Percentiles rank a stretch among this genome's conserved stretches.
Evolutionary conservation across 2,888 invertebrate genomes (phyloP).

Genomic region (Drosophila mimica): DNA sequence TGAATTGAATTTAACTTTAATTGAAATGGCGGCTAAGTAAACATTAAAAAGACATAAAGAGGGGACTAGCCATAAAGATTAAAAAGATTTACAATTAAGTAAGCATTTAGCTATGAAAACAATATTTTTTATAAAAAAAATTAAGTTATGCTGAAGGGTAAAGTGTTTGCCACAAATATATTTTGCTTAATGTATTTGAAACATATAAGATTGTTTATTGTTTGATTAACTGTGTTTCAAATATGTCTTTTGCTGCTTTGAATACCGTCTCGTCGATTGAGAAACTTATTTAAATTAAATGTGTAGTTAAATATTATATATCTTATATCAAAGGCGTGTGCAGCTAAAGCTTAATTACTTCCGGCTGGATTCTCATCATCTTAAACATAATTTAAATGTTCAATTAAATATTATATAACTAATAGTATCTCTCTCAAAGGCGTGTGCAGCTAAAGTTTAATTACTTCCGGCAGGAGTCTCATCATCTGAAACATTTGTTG

Average conservation of each 20-base stretch:
- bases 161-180: neutral
- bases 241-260: neutral
- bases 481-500: neutral
- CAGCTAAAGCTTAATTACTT: neutral
- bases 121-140: neutral
- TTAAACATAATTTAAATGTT: too few relatives aligned
- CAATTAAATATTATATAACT: neutral
- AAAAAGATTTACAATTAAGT: neutral
- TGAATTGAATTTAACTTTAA: conserved; percentile 6
- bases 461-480: too few relatives aligned
- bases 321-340: neutral
- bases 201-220: neutral
- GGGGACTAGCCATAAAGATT: neutral
- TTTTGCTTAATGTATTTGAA: neutral
- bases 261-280: neutral
- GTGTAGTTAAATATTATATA: neutral
- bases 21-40: conserved; percentile 1
- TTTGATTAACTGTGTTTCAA: neutral
- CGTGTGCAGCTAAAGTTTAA: too few relatives aligned
- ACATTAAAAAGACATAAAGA: too few relatives aligned
- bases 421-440: too few relatives aligned
- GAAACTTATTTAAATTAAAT: neutral
- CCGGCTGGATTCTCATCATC: neutral
- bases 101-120: neutral
- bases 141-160: too few relatives aligned